Percentiles rank a stretch among this genome's conserved stretches.
phyloP scores from a whole-genome alignment of 2,888 invertebrate genomes.

The Campoplex capitator region DNA sequence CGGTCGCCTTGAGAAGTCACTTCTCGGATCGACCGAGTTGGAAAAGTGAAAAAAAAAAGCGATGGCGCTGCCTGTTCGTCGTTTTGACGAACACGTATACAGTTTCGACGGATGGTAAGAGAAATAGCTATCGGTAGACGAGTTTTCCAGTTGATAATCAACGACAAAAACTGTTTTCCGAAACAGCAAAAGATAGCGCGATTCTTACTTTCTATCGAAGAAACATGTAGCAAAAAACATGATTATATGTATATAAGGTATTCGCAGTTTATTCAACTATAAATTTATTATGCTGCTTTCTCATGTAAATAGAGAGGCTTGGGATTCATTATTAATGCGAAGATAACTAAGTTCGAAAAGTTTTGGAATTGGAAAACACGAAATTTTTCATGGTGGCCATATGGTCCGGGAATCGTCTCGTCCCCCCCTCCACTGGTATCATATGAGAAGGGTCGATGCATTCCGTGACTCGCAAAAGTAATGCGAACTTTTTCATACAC shows the following conservation, averaged over 20 bases:
- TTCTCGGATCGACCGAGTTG: slow-evolving; percentile 52
- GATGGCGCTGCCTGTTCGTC: slow-evolving; percentile 39
- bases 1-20: slow-evolving; percentile 36
- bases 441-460: slow-evolving; percentile 36
- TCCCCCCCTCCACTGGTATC: not conserved
- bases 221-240: not conserved
- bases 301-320: not conserved
- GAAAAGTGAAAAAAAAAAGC: slow-evolving; percentile 19
- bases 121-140: slow-evolving; percentile 53
- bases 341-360: slow-evolving; percentile 54
- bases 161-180: not conserved
- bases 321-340: slow-evolving; percentile 42
- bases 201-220: not conserved
- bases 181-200: not conserved
- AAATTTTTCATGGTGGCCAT: slow-evolving; percentile 58
- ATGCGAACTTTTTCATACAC: slow-evolving; percentile 52
- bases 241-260: not conserved
- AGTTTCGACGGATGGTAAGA: slow-evolving; percentile 61
- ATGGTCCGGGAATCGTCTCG: slow-evolving; percentile 37
- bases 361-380: slow-evolving; percentile 54
- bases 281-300: not conserved
- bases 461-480: slow-evolving; percentile 65
- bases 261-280: not conserved
- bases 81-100: not conserved
- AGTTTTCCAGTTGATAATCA: slow-evolving; percentile 10